Evolutionary conservation across 1,140 invertebrate species (phyloP), one percentile per base, ranked within the genome.

Genomic region (Mactra quadrangularis): DNA sequence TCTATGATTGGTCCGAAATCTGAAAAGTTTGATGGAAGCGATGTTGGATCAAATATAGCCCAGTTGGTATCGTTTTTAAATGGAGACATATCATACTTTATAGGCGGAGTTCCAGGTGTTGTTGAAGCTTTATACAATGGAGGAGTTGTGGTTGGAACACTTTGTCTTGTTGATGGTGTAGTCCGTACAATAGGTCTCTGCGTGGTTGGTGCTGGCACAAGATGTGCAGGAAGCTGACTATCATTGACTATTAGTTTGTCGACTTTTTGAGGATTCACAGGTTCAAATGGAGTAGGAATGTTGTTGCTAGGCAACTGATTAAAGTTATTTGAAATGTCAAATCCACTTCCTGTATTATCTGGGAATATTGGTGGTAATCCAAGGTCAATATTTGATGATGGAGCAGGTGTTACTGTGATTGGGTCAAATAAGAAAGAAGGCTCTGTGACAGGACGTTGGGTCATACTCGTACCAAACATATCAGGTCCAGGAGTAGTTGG

Each of bases 1-100:
- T 78, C 76, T 41, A 78, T 64, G 19, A 78, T 78, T 25, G 76
- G 76, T 27, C 76, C 76, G 41, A 66, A 78, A 33, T 78, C 62
- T 4, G 50, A 60, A 55, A 78, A 78, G 29, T 78, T 68, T 1
- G 64, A 47, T 35, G 50, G 35, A 6, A 41, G 1, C 0, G 76
- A 78, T 6, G 45, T 78, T 19, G 76, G 76, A 47, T 78, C 76
- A 55, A 78, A 78, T 78, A 78, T 78, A 1, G 76, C 76, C 76
- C 76, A 78, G 33, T 78, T 78, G 50, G 64, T 62, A 31, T 78
- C 68, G 22, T 64, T 68, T 55, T 78, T 13, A 45, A 78, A 78
- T 7, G 76, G 76, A 33, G 62, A 27, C 76, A 78, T 78, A 29
- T 78, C 76, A 29, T 78, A 78, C 22, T 35, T 27, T 19, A 78